phyloP scores from a whole-genome alignment of 1,140 invertebrate genomes.

The Macrostomum lignano region DNA sequence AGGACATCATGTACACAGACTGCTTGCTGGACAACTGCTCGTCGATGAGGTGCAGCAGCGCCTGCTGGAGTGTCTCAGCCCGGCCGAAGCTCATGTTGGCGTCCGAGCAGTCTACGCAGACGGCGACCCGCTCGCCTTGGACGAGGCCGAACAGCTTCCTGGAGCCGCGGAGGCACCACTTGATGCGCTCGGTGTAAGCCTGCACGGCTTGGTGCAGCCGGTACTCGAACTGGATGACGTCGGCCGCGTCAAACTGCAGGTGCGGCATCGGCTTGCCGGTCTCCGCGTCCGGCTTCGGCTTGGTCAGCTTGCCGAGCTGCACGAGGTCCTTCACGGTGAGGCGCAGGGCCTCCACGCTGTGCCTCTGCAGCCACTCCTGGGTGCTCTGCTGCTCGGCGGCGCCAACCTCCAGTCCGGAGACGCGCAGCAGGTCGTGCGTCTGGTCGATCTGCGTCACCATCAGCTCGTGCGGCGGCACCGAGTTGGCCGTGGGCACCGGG shows the following conservation, averaged over 20 bases:
- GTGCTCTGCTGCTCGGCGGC: not conserved
- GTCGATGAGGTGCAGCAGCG: slow-evolving; percentile 17
- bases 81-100: slow-evolving; percentile 13
- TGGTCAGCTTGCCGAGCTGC: not conserved
- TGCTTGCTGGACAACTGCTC: slow-evolving; percentile 20
- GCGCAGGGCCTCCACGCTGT: not conserved
- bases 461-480: not conserved
- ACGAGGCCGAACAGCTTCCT: slow-evolving; percentile 22
- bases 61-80: slow-evolving; percentile 8
- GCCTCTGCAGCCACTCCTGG: slow-evolving; percentile 1
- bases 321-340: slow-evolving; percentile 1
- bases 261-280: not conserved
- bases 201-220: not conserved
- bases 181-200: slow-evolving; percentile 1
- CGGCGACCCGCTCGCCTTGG: slow-evolving; percentile 15
- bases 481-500: no score
- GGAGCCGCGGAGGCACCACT: not conserved
- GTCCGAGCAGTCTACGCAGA: slow-evolving; percentile 22
- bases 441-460: not conserved
- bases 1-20: slow-evolving; percentile 18
- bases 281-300: not conserved
- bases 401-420: not conserved
- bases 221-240: not conserved
- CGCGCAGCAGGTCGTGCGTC: not conserved
- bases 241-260: not conserved